Base-by-base conservation (phyloP, 2,113 vertebrate genomes). In the Thinocorus orbignyianus region DNA sequence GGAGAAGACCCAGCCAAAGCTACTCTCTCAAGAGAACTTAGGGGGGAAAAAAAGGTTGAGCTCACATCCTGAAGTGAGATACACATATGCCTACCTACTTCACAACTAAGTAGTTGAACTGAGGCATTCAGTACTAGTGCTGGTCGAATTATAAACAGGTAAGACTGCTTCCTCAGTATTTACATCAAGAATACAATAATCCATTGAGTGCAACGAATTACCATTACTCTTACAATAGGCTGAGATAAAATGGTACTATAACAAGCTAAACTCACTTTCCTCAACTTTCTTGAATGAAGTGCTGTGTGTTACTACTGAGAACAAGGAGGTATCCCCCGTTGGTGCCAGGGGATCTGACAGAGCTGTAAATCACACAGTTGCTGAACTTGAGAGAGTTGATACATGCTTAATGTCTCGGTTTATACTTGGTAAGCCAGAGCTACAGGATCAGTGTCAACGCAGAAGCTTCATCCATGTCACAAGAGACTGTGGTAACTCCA, bases 331-430 rank as follows among this genome's bases (percentile, higher is more conserved):
- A 49, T 64, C 23, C n/a, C 55, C 31, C 44, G 35, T 10, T 83
- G 49, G 17, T 48, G n/a, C 35, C 44, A 69, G 9, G 55, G n/a
- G 19, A 74, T 54, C n/a, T 31, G 23, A 77, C 33, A 86, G 41
- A 92, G 18, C 52, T 46, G 9, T n/a, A 81, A 57, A 62, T 58
- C 33, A 62, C 60, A 73, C 12, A 37, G 48, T 17, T 90, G 42
- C 18, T 57, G 58, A 62, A 82, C 33, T 42, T 30, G 35, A 78
- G 15, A 74, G 81, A 70, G 48, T 11, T 52, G 39, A 49, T 11
- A 30, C 2, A 33, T 11, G 9, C 23, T 60, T 48, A n/a, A 30
- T 0, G 1, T 46, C 52, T 71, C 25, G 7, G 35, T 48, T 58
- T 33, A 10, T 35, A 73, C 39, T 88, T 51, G 58, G 33, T 14